These are phyloP conservation scores for Dusona sp. DNA, from an alignment of 2,888 invertebrate genomes.

Conservation along the genomic window DNA sequence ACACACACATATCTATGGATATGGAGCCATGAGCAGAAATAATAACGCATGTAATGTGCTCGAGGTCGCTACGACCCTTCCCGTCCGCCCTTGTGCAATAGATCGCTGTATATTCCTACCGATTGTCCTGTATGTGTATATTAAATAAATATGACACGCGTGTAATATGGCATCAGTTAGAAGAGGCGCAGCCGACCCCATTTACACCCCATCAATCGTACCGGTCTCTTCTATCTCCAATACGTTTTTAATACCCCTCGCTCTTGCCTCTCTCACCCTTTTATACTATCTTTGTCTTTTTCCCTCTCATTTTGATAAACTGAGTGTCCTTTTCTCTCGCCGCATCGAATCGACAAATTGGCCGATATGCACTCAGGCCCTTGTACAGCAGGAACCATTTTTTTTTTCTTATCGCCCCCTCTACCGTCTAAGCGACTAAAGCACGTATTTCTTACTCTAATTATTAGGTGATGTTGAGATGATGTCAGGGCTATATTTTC, in stretches of 20 bases:
- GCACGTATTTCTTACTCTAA: background rate
- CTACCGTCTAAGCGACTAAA: background rate
- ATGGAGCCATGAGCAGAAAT: constrained; percentile 81
- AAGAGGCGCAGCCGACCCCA: constrained; percentile 81
- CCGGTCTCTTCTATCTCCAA: constrained; percentile 76
- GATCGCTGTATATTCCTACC: constrained; percentile 9
- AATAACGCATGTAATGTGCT: constrained; percentile 81
- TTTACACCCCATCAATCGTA: constrained; percentile 82
- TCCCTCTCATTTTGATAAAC: background rate
- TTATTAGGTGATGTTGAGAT: background rate
- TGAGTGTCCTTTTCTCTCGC: background rate
- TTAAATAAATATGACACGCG: constrained; percentile 84
- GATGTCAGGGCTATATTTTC: too few species aligned
- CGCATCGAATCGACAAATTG: constrained; percentile 9
- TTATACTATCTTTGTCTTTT: constrained; percentile 24
- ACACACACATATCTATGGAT: background rate
- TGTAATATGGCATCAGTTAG: constrained; percentile 79
- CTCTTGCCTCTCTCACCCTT: constrained; percentile 61
- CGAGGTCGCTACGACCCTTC: constrained; percentile 31
- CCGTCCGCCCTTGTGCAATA: constrained; percentile 28
- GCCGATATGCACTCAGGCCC: background rate
- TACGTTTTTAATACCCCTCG: constrained; percentile 36
- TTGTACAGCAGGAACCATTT: background rate
- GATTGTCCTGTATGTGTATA: constrained; percentile 72
- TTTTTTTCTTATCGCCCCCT: background rate